phyloP scores from a whole-genome alignment of 2,888 invertebrate genomes.

The Drosophila antonietae region DNA sequence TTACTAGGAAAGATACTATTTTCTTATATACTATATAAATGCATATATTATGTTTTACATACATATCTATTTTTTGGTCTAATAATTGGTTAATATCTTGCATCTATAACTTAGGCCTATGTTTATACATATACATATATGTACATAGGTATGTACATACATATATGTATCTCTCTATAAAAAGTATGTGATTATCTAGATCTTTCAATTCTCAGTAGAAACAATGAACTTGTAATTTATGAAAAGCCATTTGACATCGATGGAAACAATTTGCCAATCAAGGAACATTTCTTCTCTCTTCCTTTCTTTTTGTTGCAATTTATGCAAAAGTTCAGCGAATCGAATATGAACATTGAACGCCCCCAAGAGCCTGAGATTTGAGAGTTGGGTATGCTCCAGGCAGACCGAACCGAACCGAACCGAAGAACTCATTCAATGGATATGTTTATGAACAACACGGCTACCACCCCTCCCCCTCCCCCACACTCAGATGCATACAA shows the following conservation, averaged over 20 bases:
- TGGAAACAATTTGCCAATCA: background rate
- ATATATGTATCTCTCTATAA: no score
- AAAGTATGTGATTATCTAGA: background rate
- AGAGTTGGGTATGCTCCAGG: background rate
- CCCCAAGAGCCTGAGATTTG: background rate
- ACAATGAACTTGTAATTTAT: background rate
- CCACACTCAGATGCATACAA: background rate
- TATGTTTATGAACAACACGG: conserved; percentile 45
- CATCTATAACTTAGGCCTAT: background rate
- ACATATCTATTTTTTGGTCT: no score
- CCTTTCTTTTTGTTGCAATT: background rate
- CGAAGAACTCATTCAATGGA: conserved; percentile 42
- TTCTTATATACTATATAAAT: background rate
- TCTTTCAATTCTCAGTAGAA: background rate
- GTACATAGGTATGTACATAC: no score
- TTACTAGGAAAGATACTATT: no score
- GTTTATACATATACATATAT: background rate
- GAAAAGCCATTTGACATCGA: conserved; percentile 3
- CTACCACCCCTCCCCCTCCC: background rate
- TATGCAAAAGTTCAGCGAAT: conserved; percentile 35
- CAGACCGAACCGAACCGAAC: conserved; percentile 14
- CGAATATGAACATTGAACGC: conserved; percentile 25
- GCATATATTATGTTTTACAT: background rate
- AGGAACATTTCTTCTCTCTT: background rate
- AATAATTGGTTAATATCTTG: background rate